phyloP scores from a whole-genome alignment of 2,888 invertebrate genomes.

The Drosophila anomalipes region DNA sequence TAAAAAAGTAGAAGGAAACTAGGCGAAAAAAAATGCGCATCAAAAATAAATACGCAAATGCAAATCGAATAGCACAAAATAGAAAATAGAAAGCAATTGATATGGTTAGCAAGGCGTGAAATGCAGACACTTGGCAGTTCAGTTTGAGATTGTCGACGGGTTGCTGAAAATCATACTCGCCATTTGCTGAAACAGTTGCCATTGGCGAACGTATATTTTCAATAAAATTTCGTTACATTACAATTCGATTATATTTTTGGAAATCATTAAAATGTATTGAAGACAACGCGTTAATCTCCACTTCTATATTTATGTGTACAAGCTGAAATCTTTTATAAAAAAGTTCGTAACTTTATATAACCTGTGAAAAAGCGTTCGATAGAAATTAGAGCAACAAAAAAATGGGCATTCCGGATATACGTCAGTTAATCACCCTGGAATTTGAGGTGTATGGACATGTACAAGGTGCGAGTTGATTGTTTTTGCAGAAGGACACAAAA shows the following conservation, averaged over 20 bases:
- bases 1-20: constrained; percentile 49
- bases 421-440: constrained; percentile 91
- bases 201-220: constrained; percentile 6
- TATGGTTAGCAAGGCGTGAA: constrained; percentile 66
- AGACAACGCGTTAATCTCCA: neutral
- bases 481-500: neutral
- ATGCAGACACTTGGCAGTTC: constrained; percentile 69
- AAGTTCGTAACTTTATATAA: constrained; percentile 49
- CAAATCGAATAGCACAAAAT: constrained; percentile 77
- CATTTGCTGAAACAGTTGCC: constrained; percentile 17
- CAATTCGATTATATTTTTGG: neutral
- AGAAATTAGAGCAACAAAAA: constrained; percentile 1
- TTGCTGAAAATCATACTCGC: constrained; percentile 68
- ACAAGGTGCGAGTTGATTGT: constrained; percentile 88
- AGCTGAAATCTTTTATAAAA: neutral
- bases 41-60: constrained; percentile 74
- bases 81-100: constrained; percentile 79
- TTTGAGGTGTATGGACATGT: constrained; percentile 96
- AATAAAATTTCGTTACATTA: constrained; percentile 3
- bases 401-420: constrained; percentile 88
- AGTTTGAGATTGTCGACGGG: constrained; percentile 71
- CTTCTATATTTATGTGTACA: neutral
- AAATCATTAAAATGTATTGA: constrained; percentile 23
- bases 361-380: constrained; percentile 7
- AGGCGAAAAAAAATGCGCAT: constrained; percentile 47